A percentile compares a stretch with the other conserved stretches of the same genome.
These are phyloP conservation scores for Phylloscopus collybita DNA, from an alignment of 2,797 vertebrate genomes.

Conservation along the genomic window DNA sequence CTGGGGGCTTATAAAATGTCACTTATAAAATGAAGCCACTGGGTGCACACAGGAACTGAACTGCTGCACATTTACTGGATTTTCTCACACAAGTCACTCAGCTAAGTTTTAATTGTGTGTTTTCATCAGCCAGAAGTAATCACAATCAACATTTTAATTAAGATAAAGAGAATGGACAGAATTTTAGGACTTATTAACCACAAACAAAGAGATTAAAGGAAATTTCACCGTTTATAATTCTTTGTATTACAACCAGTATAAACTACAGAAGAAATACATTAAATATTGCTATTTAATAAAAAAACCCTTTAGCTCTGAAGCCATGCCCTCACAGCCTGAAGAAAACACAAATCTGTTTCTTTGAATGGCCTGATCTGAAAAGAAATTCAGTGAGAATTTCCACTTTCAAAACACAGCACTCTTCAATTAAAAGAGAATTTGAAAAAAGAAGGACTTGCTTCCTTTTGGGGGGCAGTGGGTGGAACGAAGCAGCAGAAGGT, in stretches of 20 bases:
- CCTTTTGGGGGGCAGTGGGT: no score
- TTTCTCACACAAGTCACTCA: background rate
- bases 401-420: background rate
- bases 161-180: background rate
- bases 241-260: background rate
- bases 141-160: conserved; percentile 34
- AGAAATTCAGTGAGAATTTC: background rate
- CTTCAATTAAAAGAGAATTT: background rate
- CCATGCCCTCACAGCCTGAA: background rate
- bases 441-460: background rate
- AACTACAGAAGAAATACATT: background rate
- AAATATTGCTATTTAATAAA: background rate
- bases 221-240: background rate
- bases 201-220: background rate
- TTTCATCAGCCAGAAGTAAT: conserved; percentile 33
- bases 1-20: background rate
- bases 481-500: background rate
- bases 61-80: background rate
- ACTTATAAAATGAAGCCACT: background rate
- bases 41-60: rapidly evolving
- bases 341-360: background rate
- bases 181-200: background rate
- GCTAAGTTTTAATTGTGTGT: background rate
- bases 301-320: background rate
- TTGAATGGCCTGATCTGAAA: background rate